These are phyloP conservation scores for Malaclemys terrapin DNA, from an alignment of 2,113 vertebrate species.

Conservation along the genomic window DNA sequence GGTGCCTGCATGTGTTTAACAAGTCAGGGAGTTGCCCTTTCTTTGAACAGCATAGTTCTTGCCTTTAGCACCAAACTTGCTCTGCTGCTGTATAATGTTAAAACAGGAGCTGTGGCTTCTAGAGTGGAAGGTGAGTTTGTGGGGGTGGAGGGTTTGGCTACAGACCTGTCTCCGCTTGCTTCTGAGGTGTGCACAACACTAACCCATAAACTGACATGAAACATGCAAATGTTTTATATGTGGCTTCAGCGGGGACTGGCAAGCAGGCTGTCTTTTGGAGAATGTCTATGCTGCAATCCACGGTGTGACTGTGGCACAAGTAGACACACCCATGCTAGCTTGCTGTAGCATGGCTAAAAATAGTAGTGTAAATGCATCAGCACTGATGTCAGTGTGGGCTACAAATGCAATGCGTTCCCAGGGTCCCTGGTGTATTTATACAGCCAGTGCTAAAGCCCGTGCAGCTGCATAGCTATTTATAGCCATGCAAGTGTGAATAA, in stretches of 20 bases:
- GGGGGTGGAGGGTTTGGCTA: not conserved
- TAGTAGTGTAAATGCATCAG: not conserved
- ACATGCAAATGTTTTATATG: rapidly evolving
- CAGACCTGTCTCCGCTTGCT: rapidly evolving
- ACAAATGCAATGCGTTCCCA: not conserved
- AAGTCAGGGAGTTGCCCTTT: rapidly evolving
- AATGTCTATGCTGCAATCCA: not conserved
- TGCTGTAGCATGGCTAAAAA: not conserved
- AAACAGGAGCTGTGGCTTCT: not conserved
- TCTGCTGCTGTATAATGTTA: rapidly evolving
- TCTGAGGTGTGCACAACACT: not conserved
- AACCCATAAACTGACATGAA: not conserved
- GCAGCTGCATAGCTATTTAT: not conserved
- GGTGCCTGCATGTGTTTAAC: not conserved
- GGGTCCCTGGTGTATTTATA: not conserved
- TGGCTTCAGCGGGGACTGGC: not conserved
- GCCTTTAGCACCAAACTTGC: rapidly evolving
- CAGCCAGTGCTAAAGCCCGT: not conserved
- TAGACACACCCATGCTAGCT: not conserved
- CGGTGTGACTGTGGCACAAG: rapidly evolving
- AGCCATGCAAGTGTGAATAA: not conserved
- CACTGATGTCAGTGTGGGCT: not conserved
- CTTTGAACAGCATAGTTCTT: rapidly evolving
- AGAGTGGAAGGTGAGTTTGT: rapidly evolving
- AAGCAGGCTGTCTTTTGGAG: not conserved